A percentile compares a stretch with the other conserved stretches of the same genome.
These are phyloP conservation scores for Sitobion miscanthi DNA, from an alignment of 1,140 invertebrate genomes.

Conservation along the genomic window DNA sequence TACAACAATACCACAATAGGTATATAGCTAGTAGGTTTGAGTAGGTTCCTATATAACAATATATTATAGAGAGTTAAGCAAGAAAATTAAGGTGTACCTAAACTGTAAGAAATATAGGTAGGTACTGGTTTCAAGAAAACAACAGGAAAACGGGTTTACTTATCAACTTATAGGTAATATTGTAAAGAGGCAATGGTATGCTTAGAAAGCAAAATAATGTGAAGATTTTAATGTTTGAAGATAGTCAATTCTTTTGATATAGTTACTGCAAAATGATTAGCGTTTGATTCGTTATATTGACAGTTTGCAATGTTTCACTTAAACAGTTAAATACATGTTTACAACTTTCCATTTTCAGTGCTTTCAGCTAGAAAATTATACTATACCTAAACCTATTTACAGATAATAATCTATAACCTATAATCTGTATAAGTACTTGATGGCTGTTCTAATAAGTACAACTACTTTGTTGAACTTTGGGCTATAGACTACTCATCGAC, in stretches of 20 bases:
- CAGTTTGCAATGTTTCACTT: background rate
- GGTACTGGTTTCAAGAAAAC: background rate
- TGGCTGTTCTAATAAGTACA: no score
- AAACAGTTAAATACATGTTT: background rate
- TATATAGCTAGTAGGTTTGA: background rate
- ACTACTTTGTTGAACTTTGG: no score
- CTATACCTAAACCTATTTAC: background rate
- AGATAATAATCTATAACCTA: no score
- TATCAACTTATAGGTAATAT: background rate
- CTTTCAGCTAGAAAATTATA: background rate
- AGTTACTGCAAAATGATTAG: background rate
- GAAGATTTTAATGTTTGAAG: background rate
- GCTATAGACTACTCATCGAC: no score
- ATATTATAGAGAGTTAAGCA: slow-evolving; percentile 1
- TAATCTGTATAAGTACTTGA: no score
- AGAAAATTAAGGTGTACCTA: background rate
- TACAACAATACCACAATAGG: background rate
- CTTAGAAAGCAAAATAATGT: slow-evolving; percentile 9
- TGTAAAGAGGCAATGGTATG: background rate
- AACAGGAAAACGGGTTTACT: background rate
- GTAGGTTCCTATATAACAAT: background rate
- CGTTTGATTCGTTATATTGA: slow-evolving; percentile 14
- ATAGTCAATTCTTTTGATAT: background rate
- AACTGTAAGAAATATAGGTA: background rate
- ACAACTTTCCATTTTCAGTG: slow-evolving; percentile 21